Base-by-base conservation (phyloP, 1,140 invertebrate species). In the Bombus confusus region DNA sequence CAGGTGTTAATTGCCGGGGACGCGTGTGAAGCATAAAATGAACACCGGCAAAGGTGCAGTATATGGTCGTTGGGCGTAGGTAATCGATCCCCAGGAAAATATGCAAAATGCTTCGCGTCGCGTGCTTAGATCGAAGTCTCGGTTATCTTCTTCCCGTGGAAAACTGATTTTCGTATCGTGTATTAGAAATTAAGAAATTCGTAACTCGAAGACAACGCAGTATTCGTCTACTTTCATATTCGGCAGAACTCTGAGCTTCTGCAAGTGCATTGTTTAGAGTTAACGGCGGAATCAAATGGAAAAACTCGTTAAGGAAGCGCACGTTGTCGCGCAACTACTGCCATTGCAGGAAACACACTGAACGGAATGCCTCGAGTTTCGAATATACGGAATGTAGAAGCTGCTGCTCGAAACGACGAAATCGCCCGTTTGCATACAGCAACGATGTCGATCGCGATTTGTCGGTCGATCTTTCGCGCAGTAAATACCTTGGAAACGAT, bases 1-100 rank as follows among this genome's bases (percentile, higher is more conserved):
- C 64, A 47, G 59, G 80, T 83, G 87, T 88, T 88, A 90, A 90
- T 88, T 64, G 85, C 31, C 76, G 64, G 15, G 87, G 37, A 83
- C 71, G 74, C 78, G 86, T 83, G 79, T 52, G 62, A 80, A 86
- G 62, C 79, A 59, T 76, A 80, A 73, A 64, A 34, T 39, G 52
- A 52, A 81, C 39, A 74, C 39, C 28, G 34, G 47, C 4, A 52
- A 43, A 34, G 52, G n/a, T 18, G n/a, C n/a, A 22, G 6, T 37
- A 28, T 62, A 62, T 22, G 18, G 41, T 25, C 10, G 47, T 76
- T 59, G 37, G 37, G 0, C 18, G 47, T 52, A 52, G 39, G 28
- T 41, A n/a, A 72, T 82, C 71, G 71, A 82, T 82, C 22, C 6
- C 4, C 9, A 28, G 5, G 52, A 64, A 75, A 43, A 66, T 75